These are phyloP conservation scores for Pandemis cinnamomeana DNA, from an alignment of 2,888 invertebrate species.

Conservation along the genomic window DNA sequence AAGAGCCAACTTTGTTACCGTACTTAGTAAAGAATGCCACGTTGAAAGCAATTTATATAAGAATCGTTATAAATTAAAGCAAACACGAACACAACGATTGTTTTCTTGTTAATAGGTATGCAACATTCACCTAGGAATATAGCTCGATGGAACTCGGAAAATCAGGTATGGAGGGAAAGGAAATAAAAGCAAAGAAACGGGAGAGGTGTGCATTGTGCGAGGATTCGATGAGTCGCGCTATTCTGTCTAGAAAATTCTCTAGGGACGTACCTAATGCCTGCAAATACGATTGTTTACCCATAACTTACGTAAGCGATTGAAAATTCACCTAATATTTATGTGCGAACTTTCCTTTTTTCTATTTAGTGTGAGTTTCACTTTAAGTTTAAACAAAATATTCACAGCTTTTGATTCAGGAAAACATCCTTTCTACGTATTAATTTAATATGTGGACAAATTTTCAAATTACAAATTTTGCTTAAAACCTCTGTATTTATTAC, in stretches of 20 bases:
- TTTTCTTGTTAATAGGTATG: background rate
- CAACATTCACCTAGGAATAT: background rate
- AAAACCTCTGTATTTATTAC: background rate
- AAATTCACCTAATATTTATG: background rate
- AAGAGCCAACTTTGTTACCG: constrained; percentile 62
- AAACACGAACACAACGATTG: background rate
- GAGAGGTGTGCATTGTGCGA: constrained; percentile 18
- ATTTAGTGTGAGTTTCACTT: background rate
- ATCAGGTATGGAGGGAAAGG: background rate
- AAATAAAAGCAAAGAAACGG: constrained; percentile 9
- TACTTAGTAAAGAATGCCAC: constrained; percentile 39
- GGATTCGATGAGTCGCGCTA: constrained; percentile 20
- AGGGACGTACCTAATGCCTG: constrained; percentile 10
- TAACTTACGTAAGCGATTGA: background rate
- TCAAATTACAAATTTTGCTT: background rate
- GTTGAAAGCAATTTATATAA: background rate
- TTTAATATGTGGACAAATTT: background rate
- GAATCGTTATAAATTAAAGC: background rate
- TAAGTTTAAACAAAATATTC: background rate
- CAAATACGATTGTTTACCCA: background rate
- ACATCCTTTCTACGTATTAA: background rate
- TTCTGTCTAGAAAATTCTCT: constrained; percentile 15
- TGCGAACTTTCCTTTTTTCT: background rate
- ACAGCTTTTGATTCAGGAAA: background rate
- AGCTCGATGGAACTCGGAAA: background rate